Evolutionary conservation across 2,113 vertebrate species (phyloP).

Genomic region (Gobius niger): DNA sequence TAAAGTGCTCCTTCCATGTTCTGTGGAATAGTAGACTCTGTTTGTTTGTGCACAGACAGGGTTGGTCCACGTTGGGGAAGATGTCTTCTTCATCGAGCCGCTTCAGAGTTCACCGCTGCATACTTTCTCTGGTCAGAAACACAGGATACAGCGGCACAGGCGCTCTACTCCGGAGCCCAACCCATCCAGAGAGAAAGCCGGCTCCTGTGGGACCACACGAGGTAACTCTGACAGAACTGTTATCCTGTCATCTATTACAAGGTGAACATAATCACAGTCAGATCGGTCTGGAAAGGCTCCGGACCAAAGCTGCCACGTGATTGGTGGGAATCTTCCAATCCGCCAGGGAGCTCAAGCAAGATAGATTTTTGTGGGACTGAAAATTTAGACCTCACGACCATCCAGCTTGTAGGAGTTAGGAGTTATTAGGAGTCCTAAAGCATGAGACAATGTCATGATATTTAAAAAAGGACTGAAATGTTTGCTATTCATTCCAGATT

Average conservation of each 20-base stretch:
- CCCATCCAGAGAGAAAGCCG: conserved; percentile 2
- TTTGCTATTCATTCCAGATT: no score
- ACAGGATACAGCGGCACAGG: conserved; percentile 76
- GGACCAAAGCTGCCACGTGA: no score
- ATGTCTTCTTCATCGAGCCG: conserved; percentile 86
- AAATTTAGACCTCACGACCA: no score
- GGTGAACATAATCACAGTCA: no score
- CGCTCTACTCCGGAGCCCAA: conserved; percentile 52
- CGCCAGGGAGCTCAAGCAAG: no score
- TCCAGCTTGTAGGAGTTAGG: no score
- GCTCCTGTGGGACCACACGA: conserved; percentile 79
- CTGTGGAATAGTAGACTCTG: not conserved
- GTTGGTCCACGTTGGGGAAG: conserved; percentile 84
- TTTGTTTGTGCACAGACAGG: conserved; percentile 80
- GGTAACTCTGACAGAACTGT: conserved; percentile 69
- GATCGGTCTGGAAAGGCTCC: no score
- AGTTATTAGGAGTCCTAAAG: not conserved
- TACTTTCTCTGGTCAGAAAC: conserved; percentile 80
- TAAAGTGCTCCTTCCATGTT: no score
- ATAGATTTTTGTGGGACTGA: no score
- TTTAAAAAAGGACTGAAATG: no score
- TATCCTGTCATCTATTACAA: not conserved
- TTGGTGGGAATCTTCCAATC: no score
- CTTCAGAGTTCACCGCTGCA: conserved; percentile 59
- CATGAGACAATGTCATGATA: no score